Conservation (phyloP, 2,888 invertebrate species). For the Arrhopalites spinosus region DNA sequence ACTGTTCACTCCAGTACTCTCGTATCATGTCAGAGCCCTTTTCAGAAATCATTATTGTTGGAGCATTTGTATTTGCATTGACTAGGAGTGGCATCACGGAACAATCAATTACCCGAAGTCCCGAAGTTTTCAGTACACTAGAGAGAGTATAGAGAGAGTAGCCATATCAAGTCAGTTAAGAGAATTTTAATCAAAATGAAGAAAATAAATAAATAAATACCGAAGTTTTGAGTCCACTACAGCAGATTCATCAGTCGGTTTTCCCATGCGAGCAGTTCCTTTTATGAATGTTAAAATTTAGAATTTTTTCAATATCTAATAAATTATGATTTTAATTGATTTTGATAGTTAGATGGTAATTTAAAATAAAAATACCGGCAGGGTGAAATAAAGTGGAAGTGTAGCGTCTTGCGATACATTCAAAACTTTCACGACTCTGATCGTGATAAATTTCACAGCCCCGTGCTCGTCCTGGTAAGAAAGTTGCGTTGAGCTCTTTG, state of each 20-base stretch:
- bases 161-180: no score
- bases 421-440: not conserved
- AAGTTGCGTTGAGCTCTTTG: conserved; percentile 28
- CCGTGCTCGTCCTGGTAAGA: conserved; percentile 15
- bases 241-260: conserved; percentile 72
- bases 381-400: conserved; percentile 35
- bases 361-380: conserved; percentile 4
- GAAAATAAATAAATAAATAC: conserved; percentile 34
- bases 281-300: no score
- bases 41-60: conserved; percentile 47
- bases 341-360: no score
- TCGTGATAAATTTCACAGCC: conserved; percentile 19
- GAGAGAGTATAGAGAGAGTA: not conserved
- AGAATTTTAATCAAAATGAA: not conserved
- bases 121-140: conserved; percentile 30
- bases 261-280: conserved; percentile 63
- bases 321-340: no score
- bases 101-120: conserved; percentile 62
- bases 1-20: conserved; percentile 46
- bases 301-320: no score
- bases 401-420: conserved; percentile 13
- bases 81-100: conserved; percentile 41
- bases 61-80: conserved; percentile 47
- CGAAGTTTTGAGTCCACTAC: conserved; percentile 39
- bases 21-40: conserved; percentile 45